These are phyloP conservation scores for Scatophagus argus DNA, from an alignment of 2,113 vertebrate genomes.

Conservation along the genomic window DNA sequence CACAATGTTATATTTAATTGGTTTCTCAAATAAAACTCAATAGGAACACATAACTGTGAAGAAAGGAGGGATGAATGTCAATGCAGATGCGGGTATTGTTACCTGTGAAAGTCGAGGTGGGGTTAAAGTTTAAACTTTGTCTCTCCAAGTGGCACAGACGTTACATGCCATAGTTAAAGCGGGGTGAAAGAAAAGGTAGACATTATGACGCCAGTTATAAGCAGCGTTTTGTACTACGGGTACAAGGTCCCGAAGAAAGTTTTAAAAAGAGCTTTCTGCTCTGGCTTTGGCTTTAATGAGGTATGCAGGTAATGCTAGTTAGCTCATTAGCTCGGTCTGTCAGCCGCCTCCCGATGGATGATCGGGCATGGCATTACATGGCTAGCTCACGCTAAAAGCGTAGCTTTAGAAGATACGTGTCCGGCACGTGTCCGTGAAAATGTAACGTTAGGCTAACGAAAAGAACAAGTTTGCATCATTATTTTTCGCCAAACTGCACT, in stretches of 20 bases:
- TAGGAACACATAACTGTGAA: neutral
- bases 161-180: neutral
- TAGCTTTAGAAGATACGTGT: neutral
- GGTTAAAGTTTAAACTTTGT: constrained; percentile 20
- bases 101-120: constrained; percentile 44
- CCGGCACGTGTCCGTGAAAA: neutral
- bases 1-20: neutral
- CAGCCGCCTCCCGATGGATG: neutral
- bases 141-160: constrained; percentile 5
- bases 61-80: neutral
- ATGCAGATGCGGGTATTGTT: constrained; percentile 10
- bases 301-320: neutral
- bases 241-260: neutral
- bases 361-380: neutral
- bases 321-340: constrained; percentile 6
- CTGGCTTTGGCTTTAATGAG: too few relatives aligned
- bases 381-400: neutral
- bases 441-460: too few relatives aligned
- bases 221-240: neutral
- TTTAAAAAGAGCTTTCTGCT: constrained; percentile 2
- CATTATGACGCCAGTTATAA: neutral
- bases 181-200: too few relatives aligned
- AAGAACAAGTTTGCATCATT: neutral
- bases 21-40: neutral
- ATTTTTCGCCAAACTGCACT: neutral